Conservation (phyloP, 2,797 vertebrate genomes). For the Rhinella marina region DNA sequence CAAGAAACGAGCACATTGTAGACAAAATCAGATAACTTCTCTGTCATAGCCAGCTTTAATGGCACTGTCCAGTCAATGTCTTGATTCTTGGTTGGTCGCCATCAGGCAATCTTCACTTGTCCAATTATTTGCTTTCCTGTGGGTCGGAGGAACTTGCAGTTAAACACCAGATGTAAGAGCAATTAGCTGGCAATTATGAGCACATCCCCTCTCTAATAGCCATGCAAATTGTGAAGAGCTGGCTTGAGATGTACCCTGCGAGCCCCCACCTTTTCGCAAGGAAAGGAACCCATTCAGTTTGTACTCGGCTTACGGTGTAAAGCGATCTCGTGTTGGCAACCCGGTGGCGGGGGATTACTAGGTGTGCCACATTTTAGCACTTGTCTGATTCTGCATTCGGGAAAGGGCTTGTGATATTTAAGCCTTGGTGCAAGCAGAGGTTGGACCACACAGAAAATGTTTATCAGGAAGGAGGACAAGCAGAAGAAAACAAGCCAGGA, state of each 20-base stretch:
- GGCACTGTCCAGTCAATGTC: background rate
- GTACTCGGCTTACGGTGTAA: constrained; percentile 69
- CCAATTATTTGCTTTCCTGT: background rate
- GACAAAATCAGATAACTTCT: background rate
- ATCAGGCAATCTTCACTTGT: background rate
- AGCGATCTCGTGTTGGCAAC: constrained; percentile 66
- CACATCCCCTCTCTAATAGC: constrained; percentile 35
- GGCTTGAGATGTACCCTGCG: constrained; percentile 3
- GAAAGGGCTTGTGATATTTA: constrained; percentile 61
- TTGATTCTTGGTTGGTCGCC: background rate
- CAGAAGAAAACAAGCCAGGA: constrained; percentile 45
- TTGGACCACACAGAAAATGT: constrained; percentile 65
- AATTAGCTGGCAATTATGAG: constrained; percentile 42
- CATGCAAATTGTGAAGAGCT: constrained; percentile 64
- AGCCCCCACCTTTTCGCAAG: constrained; percentile 61
- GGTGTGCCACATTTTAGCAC: constrained; percentile 67
- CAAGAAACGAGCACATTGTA: too few relatives aligned
- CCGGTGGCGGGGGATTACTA: constrained; percentile 56
- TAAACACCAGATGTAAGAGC: constrained; percentile 43
- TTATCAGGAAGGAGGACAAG: constrained; percentile 54
- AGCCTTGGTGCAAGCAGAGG: constrained; percentile 50
- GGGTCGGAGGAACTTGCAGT: background rate
- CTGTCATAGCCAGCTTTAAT: background rate
- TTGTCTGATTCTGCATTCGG: constrained; percentile 61
- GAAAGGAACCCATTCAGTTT: constrained; percentile 70